Base-by-base conservation (phyloP, 2,888 invertebrate species). In the Lymantria monacha region DNA sequence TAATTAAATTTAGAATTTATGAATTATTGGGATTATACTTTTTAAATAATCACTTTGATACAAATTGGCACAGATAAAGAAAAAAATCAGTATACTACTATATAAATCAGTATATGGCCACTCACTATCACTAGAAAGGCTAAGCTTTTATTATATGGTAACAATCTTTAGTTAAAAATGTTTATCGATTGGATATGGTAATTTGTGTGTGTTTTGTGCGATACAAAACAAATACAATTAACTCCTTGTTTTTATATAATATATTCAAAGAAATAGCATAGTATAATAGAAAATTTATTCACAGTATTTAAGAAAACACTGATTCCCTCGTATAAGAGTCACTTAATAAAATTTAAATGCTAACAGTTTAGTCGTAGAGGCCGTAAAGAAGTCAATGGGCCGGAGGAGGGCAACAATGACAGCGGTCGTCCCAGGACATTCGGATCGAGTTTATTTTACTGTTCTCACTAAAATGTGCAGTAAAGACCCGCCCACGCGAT, bases 401-500 rank as follows among this genome's bases (percentile, higher is more conserved):
- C 70, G 72, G 57, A 74, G 68, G 60, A 72, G 70, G 71, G 73
- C 79, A 78, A 87, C 85, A 86, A 84, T 83, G 85, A 83, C 70
- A 65, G 55, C 71, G 74, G 66, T 63, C 79, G 64, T 71, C 79
- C 76, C 82, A 81, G 81, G 81, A 81, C 85, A 80, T 82, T 83
- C 66, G 66, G 76, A 68, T 72, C 59, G 70, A 82, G 79, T 87
- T 87, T 85, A 88, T 87, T 85, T 86, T 82, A 85, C 80, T 83
- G 82, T 76, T 71, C 68, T 77, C 79, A 80, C 81, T 86, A 81
- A 87, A 86, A 79, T 79, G 77, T 72, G 81, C 81, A 83, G 82
- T 88, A 88, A 87, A 82, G 87, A 81, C 77, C 83, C 89, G 77
- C 90, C 90, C 83, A 89, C 88, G 72, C 84, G 57, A 81, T 82